Conservation (phyloP, 2,797 vertebrate genomes). For the Pipistrellus pipistrellus region DNA sequence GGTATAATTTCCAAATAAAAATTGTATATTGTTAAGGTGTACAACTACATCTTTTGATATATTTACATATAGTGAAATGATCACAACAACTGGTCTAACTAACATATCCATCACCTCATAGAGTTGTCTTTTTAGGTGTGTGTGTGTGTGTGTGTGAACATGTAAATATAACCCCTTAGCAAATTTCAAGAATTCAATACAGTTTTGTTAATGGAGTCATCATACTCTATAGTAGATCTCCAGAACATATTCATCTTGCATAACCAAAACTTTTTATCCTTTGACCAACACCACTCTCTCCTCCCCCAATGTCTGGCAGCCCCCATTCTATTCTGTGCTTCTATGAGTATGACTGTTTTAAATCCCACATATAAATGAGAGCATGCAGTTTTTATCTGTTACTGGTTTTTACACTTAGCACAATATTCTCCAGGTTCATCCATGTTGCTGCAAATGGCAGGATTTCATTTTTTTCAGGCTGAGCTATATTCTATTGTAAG, state of each 20-base stretch:
- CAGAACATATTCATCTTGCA: neutral
- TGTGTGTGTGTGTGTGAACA: neutral
- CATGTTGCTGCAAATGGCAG: neutral
- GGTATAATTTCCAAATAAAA: neutral
- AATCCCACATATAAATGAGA: neutral
- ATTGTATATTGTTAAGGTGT: neutral
- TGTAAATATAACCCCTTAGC: neutral
- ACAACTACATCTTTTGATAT: neutral
- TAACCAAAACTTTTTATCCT: neutral
- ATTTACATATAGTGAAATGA: neutral
- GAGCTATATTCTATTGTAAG: neutral
- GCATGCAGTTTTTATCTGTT: neutral
- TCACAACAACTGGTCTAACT: neutral
- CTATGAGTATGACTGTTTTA: neutral
- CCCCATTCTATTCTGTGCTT: neutral
- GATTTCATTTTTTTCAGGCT: neutral
- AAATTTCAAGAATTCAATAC: neutral
- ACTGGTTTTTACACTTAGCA: neutral
- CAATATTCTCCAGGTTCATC: neutral
- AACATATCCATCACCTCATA: neutral
- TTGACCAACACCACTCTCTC: neutral
- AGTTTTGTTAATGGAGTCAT: neutral
- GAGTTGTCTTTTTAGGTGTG: neutral
- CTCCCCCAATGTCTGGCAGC: neutral
- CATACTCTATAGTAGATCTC: neutral